Evolutionary conservation across 2,797 vertebrate genomes (phyloP).

Genomic region (Malurus splendens): DNA sequence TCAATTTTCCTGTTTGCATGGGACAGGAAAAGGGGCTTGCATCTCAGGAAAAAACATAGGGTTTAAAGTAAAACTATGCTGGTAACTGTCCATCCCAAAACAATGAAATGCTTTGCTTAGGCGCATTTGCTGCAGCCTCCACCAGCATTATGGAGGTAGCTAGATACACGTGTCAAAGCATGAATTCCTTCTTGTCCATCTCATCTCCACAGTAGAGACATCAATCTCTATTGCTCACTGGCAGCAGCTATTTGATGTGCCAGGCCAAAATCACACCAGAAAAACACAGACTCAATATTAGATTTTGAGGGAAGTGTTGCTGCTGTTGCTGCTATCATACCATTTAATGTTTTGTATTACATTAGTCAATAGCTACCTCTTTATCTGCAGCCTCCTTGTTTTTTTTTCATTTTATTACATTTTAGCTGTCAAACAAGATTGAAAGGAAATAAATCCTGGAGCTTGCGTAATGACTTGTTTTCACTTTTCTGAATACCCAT

Average conservation of each 20-base stretch:
- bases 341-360: neutral
- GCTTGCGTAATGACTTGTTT: neutral
- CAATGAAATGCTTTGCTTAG: neutral
- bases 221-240: neutral
- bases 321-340: neutral
- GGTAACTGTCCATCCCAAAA: neutral
- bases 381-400: neutral
- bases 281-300: neutral
- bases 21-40: neutral
- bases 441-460: neutral
- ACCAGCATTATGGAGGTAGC: neutral
- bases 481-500: neutral
- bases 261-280: neutral
- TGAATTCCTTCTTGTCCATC: neutral
- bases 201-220: neutral
- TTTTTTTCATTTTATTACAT: slow-evolving; percentile 21
- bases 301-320: neutral
- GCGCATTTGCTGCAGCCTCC: neutral
- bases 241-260: neutral
- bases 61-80: neutral
- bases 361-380: neutral
- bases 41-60: neutral
- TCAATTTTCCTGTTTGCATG: neutral
- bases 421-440: neutral
- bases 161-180: neutral